A percentile compares a stretch with the other conserved stretches of the same genome.
Evolutionary conservation across 2,113 vertebrate genomes (phyloP).

Genomic region (Genyomyrus donnyi): DNA sequence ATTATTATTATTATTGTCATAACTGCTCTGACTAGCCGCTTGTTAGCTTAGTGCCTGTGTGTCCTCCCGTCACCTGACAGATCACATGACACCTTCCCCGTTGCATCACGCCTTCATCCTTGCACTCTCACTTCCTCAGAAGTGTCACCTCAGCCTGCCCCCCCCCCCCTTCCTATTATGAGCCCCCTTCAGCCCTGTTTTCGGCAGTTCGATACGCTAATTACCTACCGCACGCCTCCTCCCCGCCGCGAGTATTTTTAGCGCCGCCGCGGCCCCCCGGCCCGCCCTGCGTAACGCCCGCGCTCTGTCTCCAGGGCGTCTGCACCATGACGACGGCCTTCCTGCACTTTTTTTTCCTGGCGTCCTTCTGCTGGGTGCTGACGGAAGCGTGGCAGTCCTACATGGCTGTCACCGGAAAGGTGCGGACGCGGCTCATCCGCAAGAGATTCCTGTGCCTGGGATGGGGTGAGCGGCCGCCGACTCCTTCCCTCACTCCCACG

Average conservation of each 20-base stretch:
- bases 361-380: slow-evolving; percentile 98
- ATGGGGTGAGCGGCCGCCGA: slow-evolving; percentile 76
- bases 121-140: not conserved
- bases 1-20: not conserved
- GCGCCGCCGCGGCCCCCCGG: not conserved
- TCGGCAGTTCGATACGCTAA: not conserved
- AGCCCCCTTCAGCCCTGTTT: not conserved
- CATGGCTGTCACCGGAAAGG: slow-evolving; percentile 98
- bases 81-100: not conserved
- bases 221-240: not conserved
- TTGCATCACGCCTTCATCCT: not conserved
- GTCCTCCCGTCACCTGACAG: not conserved
- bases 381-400: slow-evolving; percentile 99
- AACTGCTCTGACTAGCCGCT: not conserved
- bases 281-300: not conserved
- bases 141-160: not conserved
- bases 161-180: not conserved
- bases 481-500: not conserved
- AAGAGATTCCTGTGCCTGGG: slow-evolving; percentile 97
- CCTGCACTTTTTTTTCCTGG: slow-evolving; percentile 98
- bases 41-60: not conserved
- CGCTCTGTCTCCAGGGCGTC: slow-evolving; percentile 68
- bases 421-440: slow-evolving; percentile 92
- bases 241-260: not conserved
- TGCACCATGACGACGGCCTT: slow-evolving; percentile 96